phyloP scores from a whole-genome alignment of 2,113 vertebrate genomes.

The Myrmophylax atrothorax region DNA sequence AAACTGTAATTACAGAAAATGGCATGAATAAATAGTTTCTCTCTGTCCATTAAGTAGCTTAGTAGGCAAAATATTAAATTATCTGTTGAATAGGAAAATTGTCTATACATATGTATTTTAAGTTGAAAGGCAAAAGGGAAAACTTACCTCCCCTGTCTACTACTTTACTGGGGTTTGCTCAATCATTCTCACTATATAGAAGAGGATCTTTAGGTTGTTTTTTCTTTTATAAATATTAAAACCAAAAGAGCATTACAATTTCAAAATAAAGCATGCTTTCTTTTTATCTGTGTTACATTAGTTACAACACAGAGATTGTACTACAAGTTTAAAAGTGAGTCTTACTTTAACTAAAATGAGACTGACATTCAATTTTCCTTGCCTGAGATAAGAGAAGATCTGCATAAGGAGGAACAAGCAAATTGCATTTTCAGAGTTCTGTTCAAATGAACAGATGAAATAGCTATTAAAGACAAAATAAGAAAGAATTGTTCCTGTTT shows the following conservation, averaged over 20 bases:
- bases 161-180: neutral
- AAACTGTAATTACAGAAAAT: neutral
- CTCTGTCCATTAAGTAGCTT: neutral
- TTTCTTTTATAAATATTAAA: neutral
- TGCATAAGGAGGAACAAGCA: neutral
- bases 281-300: neutral
- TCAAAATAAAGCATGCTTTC: neutral
- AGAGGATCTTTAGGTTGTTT: fast-evolving
- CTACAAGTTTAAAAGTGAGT: neutral
- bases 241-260: neutral
- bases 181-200: neutral
- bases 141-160: neutral
- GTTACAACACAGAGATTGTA: neutral
- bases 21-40: neutral
- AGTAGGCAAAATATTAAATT: neutral
- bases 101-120: neutral
- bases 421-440: neutral
- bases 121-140: neutral
- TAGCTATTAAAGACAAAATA: neutral
- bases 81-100: neutral
- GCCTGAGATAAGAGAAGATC: neutral
- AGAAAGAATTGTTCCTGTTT: neutral
- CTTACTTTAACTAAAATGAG: neutral
- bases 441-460: neutral
- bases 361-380: neutral